A percentile compares a stretch with the other conserved stretches of the same genome.
phyloP scores from a whole-genome alignment of 2,888 invertebrate species.

The Chaetoderma sp. region DNA sequence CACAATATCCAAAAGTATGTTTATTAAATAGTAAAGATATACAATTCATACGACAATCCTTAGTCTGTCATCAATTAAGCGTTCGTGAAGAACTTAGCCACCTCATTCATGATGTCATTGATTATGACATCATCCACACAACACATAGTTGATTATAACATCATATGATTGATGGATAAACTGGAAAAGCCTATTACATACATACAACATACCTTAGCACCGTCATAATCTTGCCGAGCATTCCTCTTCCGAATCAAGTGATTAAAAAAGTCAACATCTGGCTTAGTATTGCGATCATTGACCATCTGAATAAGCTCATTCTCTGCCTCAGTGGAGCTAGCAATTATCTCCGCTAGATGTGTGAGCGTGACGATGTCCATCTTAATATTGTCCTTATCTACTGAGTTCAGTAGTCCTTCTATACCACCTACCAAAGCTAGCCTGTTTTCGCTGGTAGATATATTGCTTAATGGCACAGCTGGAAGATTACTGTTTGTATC shows the following conservation, averaged over 20 bases:
- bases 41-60: too few species aligned
- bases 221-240: slow-evolving; percentile 77
- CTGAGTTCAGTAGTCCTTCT: slow-evolving; percentile 80
- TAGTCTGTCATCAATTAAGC: too few species aligned
- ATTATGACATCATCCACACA: too few species aligned
- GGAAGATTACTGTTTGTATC: background rate
- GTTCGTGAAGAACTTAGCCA: too few species aligned
- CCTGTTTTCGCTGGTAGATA: slow-evolving; percentile 42
- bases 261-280: slow-evolving; percentile 88
- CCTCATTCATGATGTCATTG: too few species aligned
- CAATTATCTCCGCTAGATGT: slow-evolving; percentile 80
- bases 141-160: too few species aligned
- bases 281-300: slow-evolving; percentile 71
- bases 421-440: slow-evolving; percentile 81
- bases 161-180: too few species aligned
- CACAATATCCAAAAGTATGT: too few species aligned
- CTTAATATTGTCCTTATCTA: slow-evolving; percentile 77
- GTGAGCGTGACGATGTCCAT: slow-evolving; percentile 86
- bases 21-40: too few species aligned
- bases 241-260: slow-evolving; percentile 86
- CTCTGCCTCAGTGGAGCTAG: slow-evolving; percentile 78
- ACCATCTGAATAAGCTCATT: slow-evolving; percentile 76
- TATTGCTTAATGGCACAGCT: slow-evolving; percentile 19
- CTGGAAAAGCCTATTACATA: too few species aligned
- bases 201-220: slow-evolving; percentile 83